Conservation (phyloP, 2,797 vertebrate species). For the Chaenodraco wilsoni region DNA sequence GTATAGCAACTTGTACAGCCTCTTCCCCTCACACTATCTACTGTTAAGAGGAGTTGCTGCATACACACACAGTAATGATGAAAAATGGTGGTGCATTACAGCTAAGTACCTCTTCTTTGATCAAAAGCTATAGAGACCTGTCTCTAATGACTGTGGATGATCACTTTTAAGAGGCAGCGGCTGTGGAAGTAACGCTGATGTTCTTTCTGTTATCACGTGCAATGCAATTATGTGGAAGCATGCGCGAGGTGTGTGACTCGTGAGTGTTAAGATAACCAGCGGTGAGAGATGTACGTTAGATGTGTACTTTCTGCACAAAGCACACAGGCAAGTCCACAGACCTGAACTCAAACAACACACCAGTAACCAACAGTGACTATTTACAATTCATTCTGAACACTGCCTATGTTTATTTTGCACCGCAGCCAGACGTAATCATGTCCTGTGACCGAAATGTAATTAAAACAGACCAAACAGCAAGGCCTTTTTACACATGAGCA, state of each 20-base stretch:
- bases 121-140: neutral
- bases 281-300: constrained; percentile 21
- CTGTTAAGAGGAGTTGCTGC: constrained; percentile 33
- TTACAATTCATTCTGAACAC: constrained; percentile 52
- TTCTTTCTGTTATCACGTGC: constrained; percentile 21
- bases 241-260: constrained; percentile 12
- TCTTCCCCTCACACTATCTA: neutral
- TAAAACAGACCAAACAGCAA: neutral
- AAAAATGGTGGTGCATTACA: constrained; percentile 41
- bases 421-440: constrained; percentile 14
- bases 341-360: constrained; percentile 39
- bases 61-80: constrained; percentile 56
- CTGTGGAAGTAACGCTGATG: constrained; percentile 10
- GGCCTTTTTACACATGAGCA: neutral
- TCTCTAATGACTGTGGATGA: constrained; percentile 44
- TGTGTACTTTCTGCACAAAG: constrained; percentile 19
- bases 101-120: constrained; percentile 47
- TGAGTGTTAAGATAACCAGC: constrained; percentile 9
- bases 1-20: neutral
- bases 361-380: constrained; percentile 59
- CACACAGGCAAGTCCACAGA: constrained; percentile 29
- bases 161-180: constrained; percentile 24
- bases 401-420: constrained; percentile 46
- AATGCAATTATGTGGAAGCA: constrained; percentile 33
- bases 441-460: constrained; percentile 50